Conservation (phyloP, 1,140 invertebrate species). For the Matsumurasca onukii region DNA sequence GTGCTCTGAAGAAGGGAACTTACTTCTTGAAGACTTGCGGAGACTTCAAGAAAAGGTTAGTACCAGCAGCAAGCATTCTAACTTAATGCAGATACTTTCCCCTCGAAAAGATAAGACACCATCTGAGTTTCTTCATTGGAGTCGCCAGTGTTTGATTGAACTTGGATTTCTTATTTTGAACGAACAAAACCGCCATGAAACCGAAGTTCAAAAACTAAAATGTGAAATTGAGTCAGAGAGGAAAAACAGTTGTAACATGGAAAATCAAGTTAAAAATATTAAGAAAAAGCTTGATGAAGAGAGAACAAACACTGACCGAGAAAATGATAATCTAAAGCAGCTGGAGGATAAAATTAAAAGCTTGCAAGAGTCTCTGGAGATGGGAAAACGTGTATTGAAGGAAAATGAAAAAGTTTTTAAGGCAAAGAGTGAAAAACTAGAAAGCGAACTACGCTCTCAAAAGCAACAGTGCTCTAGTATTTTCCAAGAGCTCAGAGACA, state of each 20-base stretch:
- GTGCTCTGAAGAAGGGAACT: background rate
- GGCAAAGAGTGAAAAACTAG: slow-evolving; percentile 1
- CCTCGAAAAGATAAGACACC: background rate
- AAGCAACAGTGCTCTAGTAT: background rate
- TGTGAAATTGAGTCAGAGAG: background rate
- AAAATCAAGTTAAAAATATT: background rate
- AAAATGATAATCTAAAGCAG: background rate
- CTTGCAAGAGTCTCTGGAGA: background rate
- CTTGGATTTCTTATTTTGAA: background rate
- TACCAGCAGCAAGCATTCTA: background rate
- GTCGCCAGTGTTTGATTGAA: background rate
- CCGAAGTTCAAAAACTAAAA: background rate
- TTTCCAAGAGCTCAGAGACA: background rate
- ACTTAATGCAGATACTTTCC: background rate
- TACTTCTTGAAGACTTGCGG: background rate
- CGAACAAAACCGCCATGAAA: background rate
- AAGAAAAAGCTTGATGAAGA: background rate
- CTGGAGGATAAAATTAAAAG: slow-evolving; percentile 9
- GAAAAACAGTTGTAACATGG: background rate
- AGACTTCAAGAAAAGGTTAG: background rate
- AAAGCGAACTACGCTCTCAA: background rate
- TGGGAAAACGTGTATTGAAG: background rate
- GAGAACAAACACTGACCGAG: background rate
- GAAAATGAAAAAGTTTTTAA: background rate
- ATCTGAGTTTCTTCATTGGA: background rate